These are phyloP conservation scores for Nasonia longicornis DNA, from an alignment of 1,140 invertebrate species.

Conservation along the genomic window DNA sequence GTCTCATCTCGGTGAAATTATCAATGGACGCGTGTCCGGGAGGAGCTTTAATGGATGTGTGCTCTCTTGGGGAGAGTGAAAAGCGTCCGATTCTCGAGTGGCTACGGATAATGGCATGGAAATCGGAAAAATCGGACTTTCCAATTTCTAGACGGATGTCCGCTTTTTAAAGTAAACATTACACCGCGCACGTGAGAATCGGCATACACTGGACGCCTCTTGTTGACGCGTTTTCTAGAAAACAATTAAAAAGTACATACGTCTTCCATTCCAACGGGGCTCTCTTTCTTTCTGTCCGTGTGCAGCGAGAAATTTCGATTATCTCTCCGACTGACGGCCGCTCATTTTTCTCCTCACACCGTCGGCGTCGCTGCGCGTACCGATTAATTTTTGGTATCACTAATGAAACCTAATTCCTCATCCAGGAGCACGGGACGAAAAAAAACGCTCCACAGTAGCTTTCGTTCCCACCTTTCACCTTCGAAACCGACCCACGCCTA, in stretches of 20 bases:
- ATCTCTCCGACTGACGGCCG: too few relatives aligned
- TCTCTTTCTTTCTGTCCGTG: too few relatives aligned
- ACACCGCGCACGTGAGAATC: background rate
- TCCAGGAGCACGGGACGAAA: background rate
- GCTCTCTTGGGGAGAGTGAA: conserved; percentile 4
- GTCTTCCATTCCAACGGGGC: background rate
- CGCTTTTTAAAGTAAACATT: background rate
- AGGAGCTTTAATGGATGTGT: conserved; percentile 21
- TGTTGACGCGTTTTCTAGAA: background rate
- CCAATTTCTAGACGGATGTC: conserved; percentile 8
- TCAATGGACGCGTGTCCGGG: conserved; percentile 3
- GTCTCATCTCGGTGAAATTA: conserved; percentile 11
- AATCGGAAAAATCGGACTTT: conserved; percentile 26
- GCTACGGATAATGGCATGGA: background rate
- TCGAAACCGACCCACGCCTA: background rate
- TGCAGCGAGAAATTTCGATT: too few relatives aligned
- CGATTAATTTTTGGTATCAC: background rate
- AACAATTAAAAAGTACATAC: conserved; percentile 1
- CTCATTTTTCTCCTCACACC: background rate
- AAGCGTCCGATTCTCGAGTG: background rate
- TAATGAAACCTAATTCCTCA: too few relatives aligned
- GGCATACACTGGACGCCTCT: too few relatives aligned
- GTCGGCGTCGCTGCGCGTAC: background rate
- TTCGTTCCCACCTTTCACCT: background rate
- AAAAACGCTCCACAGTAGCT: background rate